A percentile compares a stretch with the other conserved stretches of the same genome.
Evolutionary conservation across 2,888 invertebrate genomes (phyloP).

Genomic region (Drosophila maculinotata): DNA sequence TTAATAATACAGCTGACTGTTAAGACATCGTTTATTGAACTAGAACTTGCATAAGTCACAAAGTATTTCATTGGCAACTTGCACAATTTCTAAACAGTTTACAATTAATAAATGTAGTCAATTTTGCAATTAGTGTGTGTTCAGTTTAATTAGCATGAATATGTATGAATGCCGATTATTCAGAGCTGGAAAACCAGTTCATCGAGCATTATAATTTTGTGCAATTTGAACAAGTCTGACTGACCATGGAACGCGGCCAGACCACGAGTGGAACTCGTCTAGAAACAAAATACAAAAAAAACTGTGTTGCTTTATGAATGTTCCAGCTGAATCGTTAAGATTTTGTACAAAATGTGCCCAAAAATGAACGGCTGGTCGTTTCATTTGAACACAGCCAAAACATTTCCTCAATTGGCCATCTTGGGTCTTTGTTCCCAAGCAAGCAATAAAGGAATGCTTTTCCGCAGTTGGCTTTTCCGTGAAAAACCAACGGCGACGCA

Average conservation of each 20-base stretch:
- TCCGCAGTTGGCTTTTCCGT: conserved; percentile 43
- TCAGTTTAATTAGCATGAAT: conserved; percentile 12
- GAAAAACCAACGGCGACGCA: conserved; percentile 45
- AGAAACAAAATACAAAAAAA: background rate
- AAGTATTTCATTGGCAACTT: conserved; percentile 17
- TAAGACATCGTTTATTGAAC: conserved; percentile 30
- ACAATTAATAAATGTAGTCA: background rate
- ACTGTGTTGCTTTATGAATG: conserved; percentile 7
- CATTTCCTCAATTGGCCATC: conserved; percentile 53
- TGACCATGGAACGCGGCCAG: conserved; percentile 13
- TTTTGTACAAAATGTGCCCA: conserved; percentile 1
- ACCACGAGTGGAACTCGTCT: conserved; percentile 20
- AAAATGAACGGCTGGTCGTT: conserved; percentile 7
- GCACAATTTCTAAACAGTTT: conserved; percentile 14
- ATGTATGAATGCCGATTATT: conserved; percentile 13
- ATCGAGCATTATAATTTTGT: conserved; percentile 21
- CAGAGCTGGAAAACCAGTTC: conserved; percentile 42
- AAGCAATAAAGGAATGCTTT: conserved; percentile 51
- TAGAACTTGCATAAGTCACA: conserved; percentile 26
- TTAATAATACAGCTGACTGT: conserved; percentile 15
- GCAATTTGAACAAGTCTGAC: conserved; percentile 22
- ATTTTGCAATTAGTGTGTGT: conserved; percentile 1
- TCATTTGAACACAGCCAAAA: conserved; percentile 1
- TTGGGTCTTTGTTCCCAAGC: conserved; percentile 37
- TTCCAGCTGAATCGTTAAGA: background rate